Evolutionary conservation across 2,113 vertebrate genomes (phyloP), one percentile per base, ranked within the genome.

Genomic region (Misgurnus mizolepis): DNA sequence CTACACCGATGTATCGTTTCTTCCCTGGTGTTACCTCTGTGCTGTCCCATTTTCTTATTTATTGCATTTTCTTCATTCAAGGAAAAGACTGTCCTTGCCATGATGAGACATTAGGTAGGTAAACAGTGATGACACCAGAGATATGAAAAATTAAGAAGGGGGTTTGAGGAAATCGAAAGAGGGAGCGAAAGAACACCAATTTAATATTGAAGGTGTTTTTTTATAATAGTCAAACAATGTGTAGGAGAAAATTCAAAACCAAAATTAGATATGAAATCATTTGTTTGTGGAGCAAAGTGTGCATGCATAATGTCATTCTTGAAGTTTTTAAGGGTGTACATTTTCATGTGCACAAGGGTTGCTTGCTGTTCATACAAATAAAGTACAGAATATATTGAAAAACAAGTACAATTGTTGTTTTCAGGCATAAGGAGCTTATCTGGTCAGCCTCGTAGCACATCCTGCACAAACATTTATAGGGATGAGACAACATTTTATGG

Each of bases 21-120:
- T 79, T 34, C 18, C 50, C 74, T 67, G 43, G 79, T 62, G 70
- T 67, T 81, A 45, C 49, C 60, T 82, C 77, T 11, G 27, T 39
- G 67, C 34, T 39, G 80, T 7, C 3, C 8, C 40, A 64, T 43
- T 41, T 68, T 55, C 56, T 67, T 53, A n/a, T 72, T 41, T 56
- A 62, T 82, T 61, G 67, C 79, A 47, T 78, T 74, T 68, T 67
- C 76, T 82, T n/a, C 49, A 34, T 70, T 71, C 64, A 53, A 67
- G 56, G 41, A 43, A 62, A 45, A 17, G 14, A 40, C 53, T 72
- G 41, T 75, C 15, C 8, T 50, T 4, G 78, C 15, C 41, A 18
- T 64, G 72, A 75, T 64, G 58, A 75, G 43, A 61, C 61, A 66
- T 66, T 82, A 61, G 66, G 71, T 79, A 34, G 4, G 66, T 75